Evolutionary conservation across 2,888 invertebrate species (phyloP).

Genomic region (Epistrophe grossulariae): DNA sequence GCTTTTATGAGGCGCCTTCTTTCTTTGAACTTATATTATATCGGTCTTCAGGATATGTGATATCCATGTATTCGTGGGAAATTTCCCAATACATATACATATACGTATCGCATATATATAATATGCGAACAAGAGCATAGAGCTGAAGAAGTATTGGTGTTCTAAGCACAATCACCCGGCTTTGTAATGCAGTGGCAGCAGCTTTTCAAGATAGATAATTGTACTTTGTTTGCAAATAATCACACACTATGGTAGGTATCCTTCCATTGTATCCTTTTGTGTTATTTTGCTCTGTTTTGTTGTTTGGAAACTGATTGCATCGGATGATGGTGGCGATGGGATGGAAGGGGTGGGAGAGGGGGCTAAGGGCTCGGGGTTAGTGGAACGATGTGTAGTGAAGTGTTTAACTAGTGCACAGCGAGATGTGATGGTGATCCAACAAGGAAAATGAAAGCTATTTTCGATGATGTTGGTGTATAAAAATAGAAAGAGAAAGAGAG

Average conservation of each 20-base stretch:
- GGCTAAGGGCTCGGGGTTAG: conserved; percentile 35
- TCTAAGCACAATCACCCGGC: conserved; percentile 75
- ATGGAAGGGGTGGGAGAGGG: too few relatives aligned
- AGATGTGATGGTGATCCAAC: conserved; percentile 71
- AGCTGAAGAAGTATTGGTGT: conserved; percentile 36
- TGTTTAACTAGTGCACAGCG: conserved; percentile 72
- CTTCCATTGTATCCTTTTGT: conserved; percentile 73
- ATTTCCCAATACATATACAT: neutral
- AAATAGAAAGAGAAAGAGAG: conserved; percentile 17
- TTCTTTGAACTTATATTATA: conserved; percentile 34
- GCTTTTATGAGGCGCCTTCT: conserved; percentile 68
- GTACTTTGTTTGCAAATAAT: conserved; percentile 76
- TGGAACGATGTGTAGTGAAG: conserved; percentile 62
- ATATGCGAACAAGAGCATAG: conserved; percentile 4
- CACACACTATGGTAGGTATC: conserved; percentile 75
- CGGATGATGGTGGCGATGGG: conserved; percentile 47
- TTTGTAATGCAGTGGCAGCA: conserved; percentile 74
- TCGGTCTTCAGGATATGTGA: conserved; percentile 15
- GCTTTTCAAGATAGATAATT: conserved; percentile 75
- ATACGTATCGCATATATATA: neutral
- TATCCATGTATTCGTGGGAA: conserved; percentile 11
- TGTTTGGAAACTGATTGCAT: conserved; percentile 73
- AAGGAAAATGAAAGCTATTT: conserved; percentile 70
- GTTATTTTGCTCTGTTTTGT: conserved; percentile 73
- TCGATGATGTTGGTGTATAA: conserved; percentile 48